Evolutionary conservation across 2,113 vertebrate species (phyloP).

Genomic region (Ictalurus punctatus): DNA sequence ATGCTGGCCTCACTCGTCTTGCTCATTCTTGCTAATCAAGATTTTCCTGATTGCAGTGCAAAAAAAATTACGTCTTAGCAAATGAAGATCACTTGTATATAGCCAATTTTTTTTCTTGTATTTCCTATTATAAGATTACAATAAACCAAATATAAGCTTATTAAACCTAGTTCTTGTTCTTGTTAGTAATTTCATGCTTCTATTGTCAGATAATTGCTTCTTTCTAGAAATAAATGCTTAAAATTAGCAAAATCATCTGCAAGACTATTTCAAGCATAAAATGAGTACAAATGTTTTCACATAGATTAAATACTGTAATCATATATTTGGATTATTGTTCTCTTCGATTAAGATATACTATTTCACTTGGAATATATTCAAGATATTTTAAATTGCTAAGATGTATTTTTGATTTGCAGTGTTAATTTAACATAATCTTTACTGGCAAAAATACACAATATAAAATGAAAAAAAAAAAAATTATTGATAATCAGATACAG

Average conservation of each 20-base stretch:
- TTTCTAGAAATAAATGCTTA: neutral
- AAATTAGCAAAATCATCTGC: neutral
- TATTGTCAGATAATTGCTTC: neutral
- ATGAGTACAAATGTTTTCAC: neutral
- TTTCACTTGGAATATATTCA: neutral
- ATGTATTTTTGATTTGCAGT: neutral
- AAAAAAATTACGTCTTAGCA: no score
- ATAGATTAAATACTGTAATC: neutral
- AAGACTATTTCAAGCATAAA: neutral
- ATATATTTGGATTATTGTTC: neutral
- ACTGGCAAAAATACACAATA: no score
- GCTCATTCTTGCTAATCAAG: neutral
- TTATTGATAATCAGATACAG: no score
- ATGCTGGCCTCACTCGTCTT: neutral
- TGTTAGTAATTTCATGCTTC: neutral
- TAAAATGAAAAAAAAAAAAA: no score
- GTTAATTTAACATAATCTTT: no score
- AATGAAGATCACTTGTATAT: neutral
- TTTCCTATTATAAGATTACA: neutral
- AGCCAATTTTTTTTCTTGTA: neutral
- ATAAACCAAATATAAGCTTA: neutral
- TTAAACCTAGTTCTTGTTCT: neutral
- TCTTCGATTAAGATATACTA: neutral
- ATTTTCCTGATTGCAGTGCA: neutral
- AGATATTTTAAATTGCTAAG: neutral